phyloP scores from a whole-genome alignment of 1,140 invertebrate genomes.

The Drosophila hydei region DNA sequence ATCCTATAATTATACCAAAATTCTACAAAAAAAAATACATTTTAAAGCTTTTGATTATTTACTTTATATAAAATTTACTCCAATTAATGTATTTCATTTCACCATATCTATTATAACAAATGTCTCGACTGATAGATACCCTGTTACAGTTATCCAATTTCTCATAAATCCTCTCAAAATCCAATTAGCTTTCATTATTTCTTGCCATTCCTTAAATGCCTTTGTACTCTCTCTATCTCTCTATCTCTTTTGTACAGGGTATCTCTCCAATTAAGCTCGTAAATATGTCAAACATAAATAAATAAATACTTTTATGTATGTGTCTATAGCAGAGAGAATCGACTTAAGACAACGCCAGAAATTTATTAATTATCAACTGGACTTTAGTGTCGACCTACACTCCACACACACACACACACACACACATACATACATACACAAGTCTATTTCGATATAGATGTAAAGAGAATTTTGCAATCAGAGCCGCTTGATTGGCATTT shows the following conservation, averaged over 20 bases:
- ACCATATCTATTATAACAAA: too few species aligned
- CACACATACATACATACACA: conserved; percentile 14
- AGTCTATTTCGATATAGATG: conserved; percentile 12
- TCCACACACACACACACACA: conserved; percentile 13
- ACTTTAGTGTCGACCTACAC: conserved; percentile 35
- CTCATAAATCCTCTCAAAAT: too few species aligned
- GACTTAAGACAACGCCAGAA: conserved; percentile 54
- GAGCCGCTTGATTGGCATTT: conserved; percentile 76
- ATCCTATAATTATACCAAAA: not conserved
- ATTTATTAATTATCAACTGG: conserved; percentile 76
- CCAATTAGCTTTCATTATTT: too few species aligned
- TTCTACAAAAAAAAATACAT: too few species aligned
- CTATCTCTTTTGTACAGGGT: not conserved
- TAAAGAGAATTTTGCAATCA: conserved; percentile 42
- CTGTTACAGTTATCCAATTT: not conserved
- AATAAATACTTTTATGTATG: not conserved
- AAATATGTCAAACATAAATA: conserved; percentile 23
- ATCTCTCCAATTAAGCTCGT: conserved; percentile 16
- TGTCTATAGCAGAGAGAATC: conserved; percentile 4
- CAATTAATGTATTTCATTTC: too few species aligned
- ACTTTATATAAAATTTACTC: too few species aligned
- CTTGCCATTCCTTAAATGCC: too few species aligned
- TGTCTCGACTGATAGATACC: not conserved
- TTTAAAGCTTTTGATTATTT: too few species aligned
- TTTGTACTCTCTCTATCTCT: too few species aligned